A percentile compares a stretch with the other conserved stretches of the same genome.
Evolutionary conservation across 64 coral and sea anemone genomes (phyloP).

Genomic region (Orbicella faveolata): DNA sequence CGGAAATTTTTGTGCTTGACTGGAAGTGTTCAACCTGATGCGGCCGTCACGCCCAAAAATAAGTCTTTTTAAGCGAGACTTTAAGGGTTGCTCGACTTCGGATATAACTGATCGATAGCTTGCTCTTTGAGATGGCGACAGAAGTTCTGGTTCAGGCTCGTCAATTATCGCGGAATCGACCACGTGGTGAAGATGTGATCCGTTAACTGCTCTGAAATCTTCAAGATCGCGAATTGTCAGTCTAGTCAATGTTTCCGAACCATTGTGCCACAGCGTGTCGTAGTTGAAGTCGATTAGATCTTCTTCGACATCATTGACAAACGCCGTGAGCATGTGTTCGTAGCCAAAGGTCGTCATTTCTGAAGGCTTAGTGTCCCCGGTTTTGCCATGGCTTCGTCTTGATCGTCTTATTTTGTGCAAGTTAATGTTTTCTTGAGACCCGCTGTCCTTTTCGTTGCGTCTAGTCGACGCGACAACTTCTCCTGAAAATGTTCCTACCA

Average conservation of each 20-base stretch:
- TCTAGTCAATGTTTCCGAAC: not conserved
- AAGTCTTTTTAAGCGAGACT: conserved; percentile 16
- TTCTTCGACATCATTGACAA: not conserved
- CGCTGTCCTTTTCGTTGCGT: not conserved
- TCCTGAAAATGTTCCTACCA: not conserved
- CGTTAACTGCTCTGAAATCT: not conserved
- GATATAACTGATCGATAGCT: not conserved
- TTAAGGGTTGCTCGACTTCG: not conserved
- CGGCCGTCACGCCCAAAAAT: conserved; percentile 69
- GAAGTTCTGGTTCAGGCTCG: not conserved
- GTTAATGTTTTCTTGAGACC: not conserved
- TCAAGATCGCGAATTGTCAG: not conserved
- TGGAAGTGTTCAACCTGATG: conserved; percentile 10
- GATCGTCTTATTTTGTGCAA: not conserved
- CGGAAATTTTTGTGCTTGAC: conserved; percentile 65
- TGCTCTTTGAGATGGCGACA: not conserved
- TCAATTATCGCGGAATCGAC: not conserved
- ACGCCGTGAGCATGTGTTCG: not conserved
- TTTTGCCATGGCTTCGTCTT: not conserved
- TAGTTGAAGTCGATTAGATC: conserved; percentile 18
- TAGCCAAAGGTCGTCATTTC: not conserved
- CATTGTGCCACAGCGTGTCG: conserved; percentile 25
- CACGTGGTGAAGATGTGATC: conserved; percentile 2
- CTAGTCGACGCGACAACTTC: not conserved
- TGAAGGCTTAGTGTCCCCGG: not conserved